phyloP scores from a whole-genome alignment of 1,140 invertebrate species.

The Bemisia tabaci region DNA sequence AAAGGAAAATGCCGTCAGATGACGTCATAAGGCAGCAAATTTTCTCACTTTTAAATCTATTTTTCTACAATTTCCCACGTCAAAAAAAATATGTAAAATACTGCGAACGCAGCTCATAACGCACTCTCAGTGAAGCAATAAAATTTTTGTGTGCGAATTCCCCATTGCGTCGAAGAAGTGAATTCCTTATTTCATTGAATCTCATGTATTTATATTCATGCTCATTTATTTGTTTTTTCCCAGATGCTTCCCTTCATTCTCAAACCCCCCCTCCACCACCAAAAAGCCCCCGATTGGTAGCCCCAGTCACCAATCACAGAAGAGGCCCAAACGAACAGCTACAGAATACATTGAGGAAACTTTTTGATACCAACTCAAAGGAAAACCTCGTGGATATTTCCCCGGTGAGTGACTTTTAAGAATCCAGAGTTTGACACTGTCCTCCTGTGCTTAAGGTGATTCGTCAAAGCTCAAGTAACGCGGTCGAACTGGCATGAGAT shows the following conservation, averaged over 20 bases:
- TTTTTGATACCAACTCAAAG: conserved; percentile 57
- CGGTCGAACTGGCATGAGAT: too few relatives aligned
- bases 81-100: too few relatives aligned
- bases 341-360: conserved; percentile 58
- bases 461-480: too few relatives aligned
- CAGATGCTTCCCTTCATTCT: conserved; percentile 42
- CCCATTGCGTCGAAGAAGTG: too few relatives aligned
- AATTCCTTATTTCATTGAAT: too few relatives aligned
- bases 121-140: too few relatives aligned
- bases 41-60: too few relatives aligned
- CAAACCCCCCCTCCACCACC: conserved; percentile 40
- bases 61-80: too few relatives aligned
- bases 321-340: conserved; percentile 42
- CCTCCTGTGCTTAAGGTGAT: background rate
- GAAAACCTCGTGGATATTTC: conserved; percentile 32
- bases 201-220: conserved; percentile 9
- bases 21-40: too few relatives aligned
- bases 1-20: too few relatives aligned
- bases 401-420: conserved; percentile 10
- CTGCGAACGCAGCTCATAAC: too few relatives aligned
- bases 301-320: conserved; percentile 21
- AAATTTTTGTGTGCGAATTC: too few relatives aligned
- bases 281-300: conserved; percentile 37
- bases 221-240: conserved; percentile 20
- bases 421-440: conserved; percentile 14